phyloP scores from a whole-genome alignment of 2,113 vertebrate species.

The Myiagra hebetior region DNA sequence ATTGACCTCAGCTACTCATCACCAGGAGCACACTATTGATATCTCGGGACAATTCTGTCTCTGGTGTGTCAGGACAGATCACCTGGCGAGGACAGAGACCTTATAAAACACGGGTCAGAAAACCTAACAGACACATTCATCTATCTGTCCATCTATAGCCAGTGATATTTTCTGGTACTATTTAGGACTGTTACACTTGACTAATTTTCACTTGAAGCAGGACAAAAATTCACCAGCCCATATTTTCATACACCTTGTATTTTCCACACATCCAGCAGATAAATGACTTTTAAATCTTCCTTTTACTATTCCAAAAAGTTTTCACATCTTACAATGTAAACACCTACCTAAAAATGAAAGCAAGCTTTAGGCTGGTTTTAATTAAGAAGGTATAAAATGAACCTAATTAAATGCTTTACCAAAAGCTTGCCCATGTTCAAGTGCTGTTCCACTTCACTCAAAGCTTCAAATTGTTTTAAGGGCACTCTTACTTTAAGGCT shows the following conservation, averaged over 20 bases:
- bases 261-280: background rate
- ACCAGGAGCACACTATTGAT: background rate
- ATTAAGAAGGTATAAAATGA: background rate
- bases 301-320: background rate
- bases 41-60: background rate
- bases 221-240: background rate
- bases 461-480: background rate
- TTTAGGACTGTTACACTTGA: background rate
- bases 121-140: background rate
- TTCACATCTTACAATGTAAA: background rate
- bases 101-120: background rate
- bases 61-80: background rate
- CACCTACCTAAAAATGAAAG: background rate
- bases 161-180: background rate
- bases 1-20: background rate
- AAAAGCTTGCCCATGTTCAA: background rate
- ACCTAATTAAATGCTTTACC: background rate
- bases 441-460: background rate
- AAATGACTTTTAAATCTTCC: background rate
- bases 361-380: background rate
- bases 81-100: background rate
- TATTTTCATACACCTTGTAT: background rate
- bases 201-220: background rate
- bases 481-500: background rate
- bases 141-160: background rate